phyloP scores from a whole-genome alignment of 2,113 vertebrate genomes.

The Epinephelus lanceolatus region DNA sequence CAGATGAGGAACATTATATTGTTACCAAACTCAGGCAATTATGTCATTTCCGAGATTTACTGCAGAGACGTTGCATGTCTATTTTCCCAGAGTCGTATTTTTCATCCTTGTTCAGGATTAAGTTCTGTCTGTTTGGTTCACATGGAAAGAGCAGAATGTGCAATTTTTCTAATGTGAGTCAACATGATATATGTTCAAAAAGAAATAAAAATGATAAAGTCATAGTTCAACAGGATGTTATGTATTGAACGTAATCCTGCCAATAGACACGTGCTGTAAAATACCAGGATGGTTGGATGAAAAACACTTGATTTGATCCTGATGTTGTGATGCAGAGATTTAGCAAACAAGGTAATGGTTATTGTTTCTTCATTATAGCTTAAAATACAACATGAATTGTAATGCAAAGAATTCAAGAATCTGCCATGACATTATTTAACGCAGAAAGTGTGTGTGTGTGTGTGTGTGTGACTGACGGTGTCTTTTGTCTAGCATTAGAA shows the following conservation, averaged over 20 bases:
- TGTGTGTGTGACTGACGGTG: neutral
- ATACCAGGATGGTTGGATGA: too few species aligned
- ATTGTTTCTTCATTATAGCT: too few species aligned
- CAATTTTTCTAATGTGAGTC: neutral
- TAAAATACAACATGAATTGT: too few species aligned
- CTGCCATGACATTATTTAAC: too few species aligned
- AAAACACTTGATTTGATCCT: too few species aligned
- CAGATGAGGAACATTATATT: conserved; percentile 52
- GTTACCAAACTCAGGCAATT: conserved; percentile 46
- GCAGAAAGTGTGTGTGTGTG: too few species aligned
- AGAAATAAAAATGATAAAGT: neutral
- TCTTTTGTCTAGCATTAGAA: neutral
- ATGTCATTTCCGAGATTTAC: conserved; percentile 53
- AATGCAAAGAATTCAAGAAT: too few species aligned
- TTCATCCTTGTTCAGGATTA: neutral
- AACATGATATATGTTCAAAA: neutral
- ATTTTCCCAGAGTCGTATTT: conserved; percentile 33
- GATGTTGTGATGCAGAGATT: too few species aligned
- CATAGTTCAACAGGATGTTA: neutral
- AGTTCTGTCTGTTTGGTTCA: conserved; percentile 11
- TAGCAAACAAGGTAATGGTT: too few species aligned
- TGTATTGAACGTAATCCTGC: too few species aligned
- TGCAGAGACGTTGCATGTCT: conserved; percentile 11
- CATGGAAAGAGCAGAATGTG: neutral
- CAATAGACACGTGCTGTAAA: too few species aligned